These are phyloP conservation scores for Ecliptopera silaceata DNA, from an alignment of 2,888 invertebrate species.

Conservation along the genomic window DNA sequence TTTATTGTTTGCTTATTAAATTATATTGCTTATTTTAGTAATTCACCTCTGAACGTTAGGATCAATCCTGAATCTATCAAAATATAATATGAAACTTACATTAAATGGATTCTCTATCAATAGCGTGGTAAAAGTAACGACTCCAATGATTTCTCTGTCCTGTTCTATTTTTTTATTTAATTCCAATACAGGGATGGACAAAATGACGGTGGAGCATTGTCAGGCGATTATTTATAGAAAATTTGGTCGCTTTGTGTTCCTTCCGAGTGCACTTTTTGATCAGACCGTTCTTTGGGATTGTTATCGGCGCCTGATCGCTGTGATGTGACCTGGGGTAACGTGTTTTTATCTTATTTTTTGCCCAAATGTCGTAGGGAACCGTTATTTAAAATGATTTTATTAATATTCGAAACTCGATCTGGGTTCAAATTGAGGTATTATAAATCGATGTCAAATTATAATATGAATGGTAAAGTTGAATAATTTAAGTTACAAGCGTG, in stretches of 20 bases:
- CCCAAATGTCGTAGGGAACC: conserved; percentile 45
- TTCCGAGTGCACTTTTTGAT: conserved; percentile 63
- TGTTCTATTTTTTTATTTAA: conserved; percentile 68
- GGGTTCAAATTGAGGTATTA: conserved; percentile 12
- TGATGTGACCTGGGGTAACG: conserved; percentile 51
- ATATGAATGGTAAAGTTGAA: background rate
- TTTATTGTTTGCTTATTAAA: too few relatives aligned
- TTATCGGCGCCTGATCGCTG: conserved; percentile 53
- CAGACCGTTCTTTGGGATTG: conserved; percentile 57
- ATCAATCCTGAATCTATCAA: too few relatives aligned
- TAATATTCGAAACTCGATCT: conserved; percentile 19
- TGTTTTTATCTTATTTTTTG: conserved; percentile 50
- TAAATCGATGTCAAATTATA: conserved; percentile 2
- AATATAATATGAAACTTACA: too few relatives aligned
- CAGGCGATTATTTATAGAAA: conserved; percentile 81
- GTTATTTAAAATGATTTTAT: conserved; percentile 44
- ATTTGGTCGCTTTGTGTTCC: conserved; percentile 76
- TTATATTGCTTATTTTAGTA: too few relatives aligned
- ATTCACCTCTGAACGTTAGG: too few relatives aligned
- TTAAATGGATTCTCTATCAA: background rate
- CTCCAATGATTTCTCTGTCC: conserved; percentile 58
- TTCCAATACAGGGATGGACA: conserved; percentile 78
- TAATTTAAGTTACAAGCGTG: background rate
- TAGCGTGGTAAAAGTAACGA: conserved; percentile 23
- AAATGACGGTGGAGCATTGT: conserved; percentile 77